Evolutionary conservation across 2,888 invertebrate genomes (phyloP), one percentile per base, ranked within the genome.

Genomic region (Deilephila porcellus): DNA sequence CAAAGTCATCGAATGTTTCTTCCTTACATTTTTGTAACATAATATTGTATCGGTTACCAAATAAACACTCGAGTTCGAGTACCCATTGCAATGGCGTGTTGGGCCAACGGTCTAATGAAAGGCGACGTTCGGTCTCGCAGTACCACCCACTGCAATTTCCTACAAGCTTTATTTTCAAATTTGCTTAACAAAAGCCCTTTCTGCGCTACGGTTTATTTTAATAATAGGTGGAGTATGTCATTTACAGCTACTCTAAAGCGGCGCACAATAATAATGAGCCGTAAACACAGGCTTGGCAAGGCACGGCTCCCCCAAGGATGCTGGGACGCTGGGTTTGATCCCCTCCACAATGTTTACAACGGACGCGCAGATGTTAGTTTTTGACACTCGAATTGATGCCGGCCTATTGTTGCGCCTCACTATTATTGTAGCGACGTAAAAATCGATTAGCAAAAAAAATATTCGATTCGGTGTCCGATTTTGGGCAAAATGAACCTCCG

Each of bases 321-420:
- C 87, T 89, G 86, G 81, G 85, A 78, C 34, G 52, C 53, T 59
- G 71, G 56, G 71, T 77, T 82, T 79, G 87, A 86, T 85, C 91
- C 91, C 93, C 88, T 88, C 84, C 79, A 84, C 88, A 89, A 88
- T 90, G 92, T 93, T 93, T 93, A 92, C 90, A 91, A 89, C 90
- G 90, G 87, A 88, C 87, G 92, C 91, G 94, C 94, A 94, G 94
- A 94, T 94, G 94, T 93, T 93, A 93, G 93, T 94, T 94, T 94
- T 94, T 94, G 94, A 94, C 94, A 94, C 94, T 93, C 82, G 89
- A 92, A 93, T 94, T 94, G 93, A 94, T 94, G 94, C 93, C 92
- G 89, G 87, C 88, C 90, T 86, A 87, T 94, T 94, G 93, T 93
- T 93, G 80, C 81, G 82, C 84, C 82, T 80, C 78, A 78, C 88